Base-by-base conservation (phyloP, 2,113 vertebrate species). In the Taxidea taxus region DNA sequence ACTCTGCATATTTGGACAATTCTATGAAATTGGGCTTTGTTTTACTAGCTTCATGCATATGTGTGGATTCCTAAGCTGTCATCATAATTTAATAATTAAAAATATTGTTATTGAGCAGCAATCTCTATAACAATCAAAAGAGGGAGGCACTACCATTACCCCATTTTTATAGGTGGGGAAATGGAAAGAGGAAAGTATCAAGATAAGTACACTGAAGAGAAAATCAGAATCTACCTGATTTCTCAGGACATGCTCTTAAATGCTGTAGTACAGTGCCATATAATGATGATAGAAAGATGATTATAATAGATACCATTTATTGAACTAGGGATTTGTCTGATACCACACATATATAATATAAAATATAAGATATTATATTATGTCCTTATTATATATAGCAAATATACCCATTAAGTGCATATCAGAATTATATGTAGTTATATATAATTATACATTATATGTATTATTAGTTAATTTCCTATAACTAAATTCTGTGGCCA, bases 101-200 rank as follows among this genome's bases (percentile, higher is more conserved):
- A 62, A 56, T 25, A 42, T 58, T 49, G 37, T 2, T 81, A 74
- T 47, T 62, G 4, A 83, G 2, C 21, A 87, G 4, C 34, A 54
- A 56, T 34, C 3, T 75, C 20, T 29, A 11, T 39, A 39, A 62
- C 7, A 72, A 37, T 86, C 4, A 14, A 90, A 54, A 66, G 6
- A 39, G 6, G 1, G 20, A 15, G 4, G 4, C 14, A 29, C 1
- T 56, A 16, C 9, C n/a, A 47, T 44, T 70, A 7, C 23, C 7
- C 13, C 39, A 47, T 84, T 66, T 86, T 92, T 78, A 78, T 18
- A 34, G 14, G 0, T 77, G 7, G 75, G 13, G 3, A 42, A 31
- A 80, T 8, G 66, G 4, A 34, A 58, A 20, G 0, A 4, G 2
- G 10, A 84, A 56, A 3, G 6, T 27, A 49, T 60, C 5, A 62